A percentile compares a stretch with the other conserved stretches of the same genome.
These are phyloP conservation scores for Zeus faber DNA, from an alignment of 2,113 vertebrate genomes.

Conservation along the genomic window DNA sequence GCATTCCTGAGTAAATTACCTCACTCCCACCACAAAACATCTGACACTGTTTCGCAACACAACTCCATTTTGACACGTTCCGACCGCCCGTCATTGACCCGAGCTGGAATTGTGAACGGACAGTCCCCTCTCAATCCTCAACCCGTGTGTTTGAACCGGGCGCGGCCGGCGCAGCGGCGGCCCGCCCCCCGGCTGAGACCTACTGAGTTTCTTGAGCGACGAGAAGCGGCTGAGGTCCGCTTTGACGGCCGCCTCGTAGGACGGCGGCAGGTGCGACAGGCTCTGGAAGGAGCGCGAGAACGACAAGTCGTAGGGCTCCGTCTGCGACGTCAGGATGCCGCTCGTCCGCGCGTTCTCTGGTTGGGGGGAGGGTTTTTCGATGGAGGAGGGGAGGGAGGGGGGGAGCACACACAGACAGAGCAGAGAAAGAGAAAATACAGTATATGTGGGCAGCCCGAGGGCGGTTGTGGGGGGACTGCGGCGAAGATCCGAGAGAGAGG, in stretches of 20 bases:
- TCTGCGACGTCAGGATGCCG: slow-evolving; percentile 95
- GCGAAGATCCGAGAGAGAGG: neutral
- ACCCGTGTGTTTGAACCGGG: no score
- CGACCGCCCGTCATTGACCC: no score
- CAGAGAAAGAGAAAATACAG: slow-evolving; percentile 40
- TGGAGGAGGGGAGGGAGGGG: neutral
- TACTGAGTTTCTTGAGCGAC: slow-evolving; percentile 97
- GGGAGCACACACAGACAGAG: slow-evolving; percentile 57
- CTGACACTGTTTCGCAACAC: no score
- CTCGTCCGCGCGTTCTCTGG: slow-evolving; percentile 93
- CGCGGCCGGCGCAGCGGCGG: no score
- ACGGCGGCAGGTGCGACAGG: slow-evolving; percentile 94
- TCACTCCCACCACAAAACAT: no score
- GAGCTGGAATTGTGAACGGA: no score
- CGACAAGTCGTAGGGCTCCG: slow-evolving; percentile 95
- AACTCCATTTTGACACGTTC: no score
- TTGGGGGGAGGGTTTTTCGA: neutral
- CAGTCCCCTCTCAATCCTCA: no score
- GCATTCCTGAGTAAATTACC: no score
- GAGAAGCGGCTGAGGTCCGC: slow-evolving; percentile 95
- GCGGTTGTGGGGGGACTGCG: neutral
- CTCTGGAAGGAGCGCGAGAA: slow-evolving; percentile 99
- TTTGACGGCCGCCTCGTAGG: slow-evolving; percentile 94
- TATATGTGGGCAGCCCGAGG: slow-evolving; percentile 41
- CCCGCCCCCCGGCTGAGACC: slow-evolving; percentile 72